Base-by-base conservation (phyloP, 2,113 vertebrate species). In the Drymodes brunneopygia region DNA sequence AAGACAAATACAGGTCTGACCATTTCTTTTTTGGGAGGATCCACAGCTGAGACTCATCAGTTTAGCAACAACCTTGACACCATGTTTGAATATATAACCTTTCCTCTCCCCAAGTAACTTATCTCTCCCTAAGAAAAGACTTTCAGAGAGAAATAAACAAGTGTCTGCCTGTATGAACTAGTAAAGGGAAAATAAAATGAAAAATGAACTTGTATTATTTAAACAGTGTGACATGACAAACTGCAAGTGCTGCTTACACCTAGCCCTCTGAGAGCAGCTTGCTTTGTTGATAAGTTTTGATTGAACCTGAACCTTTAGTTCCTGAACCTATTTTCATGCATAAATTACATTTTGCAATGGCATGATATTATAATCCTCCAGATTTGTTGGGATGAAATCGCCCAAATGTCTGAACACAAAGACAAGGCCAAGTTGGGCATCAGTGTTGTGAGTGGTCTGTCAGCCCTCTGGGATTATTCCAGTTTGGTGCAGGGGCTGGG, bases 201-300 rank as follows among this genome's bases (percentile, higher is more conserved):
- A 80, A 88, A 87, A 96, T 84, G 82, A 90, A 78, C 75, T 82
- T 51, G 38, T 88, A 91, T 92, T 87, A 66, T 91, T 85, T 94
- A 97, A 97, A 93, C 90, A 92, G 56, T 91, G 78, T 74, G 90
- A 88, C 77, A 81, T 90, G 93, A 84, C 53, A 88, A 94, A 95
- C 87, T 70, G 77, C 81, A 19, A 91, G 87, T 10, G 35, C 65
- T 60, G 42, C 48, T 60, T 81, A 94, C 72, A 56, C 67, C 56
- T 91, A 79, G 74, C 75, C 66, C 69, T 47, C 62, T 6, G 45
- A 75, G 90, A 86, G 90, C 95, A 94, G 92, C 83, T 77, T 72
- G 9, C 88, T 81, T 83, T 94, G 82, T 51, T 88, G 95, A 92
- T 96, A 56, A 94, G 57, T 65, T 31, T 50, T 56, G 61, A 28